These are phyloP conservation scores for Leptobrachium ailaonicum DNA, from an alignment of 2,113 vertebrate species.

Conservation along the genomic window DNA sequence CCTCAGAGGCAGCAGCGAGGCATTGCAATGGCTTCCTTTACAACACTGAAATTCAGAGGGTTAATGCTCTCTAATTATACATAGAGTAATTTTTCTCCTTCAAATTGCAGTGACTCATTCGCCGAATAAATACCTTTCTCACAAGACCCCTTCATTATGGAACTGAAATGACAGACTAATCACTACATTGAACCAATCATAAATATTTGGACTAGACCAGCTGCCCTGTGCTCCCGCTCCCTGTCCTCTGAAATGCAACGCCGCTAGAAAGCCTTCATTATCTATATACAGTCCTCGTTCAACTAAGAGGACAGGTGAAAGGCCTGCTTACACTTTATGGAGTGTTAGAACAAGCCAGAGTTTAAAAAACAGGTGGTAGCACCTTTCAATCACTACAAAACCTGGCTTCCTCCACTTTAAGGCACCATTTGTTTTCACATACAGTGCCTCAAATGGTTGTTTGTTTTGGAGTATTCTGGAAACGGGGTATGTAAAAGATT, in stretches of 20 bases:
- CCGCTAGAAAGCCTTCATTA: slow-evolving; percentile 37
- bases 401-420: slow-evolving; percentile 13
- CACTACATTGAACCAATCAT: slow-evolving; percentile 13
- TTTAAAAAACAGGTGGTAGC: slow-evolving; percentile 26
- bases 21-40: too few species aligned
- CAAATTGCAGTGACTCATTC: too few species aligned
- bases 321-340: slow-evolving; percentile 13
- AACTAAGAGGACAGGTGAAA: slow-evolving; percentile 22
- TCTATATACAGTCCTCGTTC: slow-evolving; percentile 29
- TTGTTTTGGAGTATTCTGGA: slow-evolving; percentile 17
- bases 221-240: slow-evolving; percentile 1
- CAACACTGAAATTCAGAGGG: too few species aligned
- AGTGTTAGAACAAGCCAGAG: slow-evolving; percentile 27
- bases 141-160: slow-evolving; percentile 24
- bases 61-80: too few species aligned
- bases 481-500: slow-evolving; percentile 21
- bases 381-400: neutral
- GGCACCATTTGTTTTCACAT: slow-evolving; percentile 23
- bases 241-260: neutral
- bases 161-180: slow-evolving; percentile 25
- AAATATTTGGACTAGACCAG: slow-evolving; percentile 38
- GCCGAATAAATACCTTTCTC: neutral
- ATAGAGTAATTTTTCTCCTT: too few species aligned
- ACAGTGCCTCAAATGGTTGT: slow-evolving; percentile 9
- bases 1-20: too few species aligned